Percentiles rank a stretch among this genome's conserved stretches.
Evolutionary conservation across 2,797 vertebrate species (phyloP).

Genomic region (Taenioides sp.): DNA sequence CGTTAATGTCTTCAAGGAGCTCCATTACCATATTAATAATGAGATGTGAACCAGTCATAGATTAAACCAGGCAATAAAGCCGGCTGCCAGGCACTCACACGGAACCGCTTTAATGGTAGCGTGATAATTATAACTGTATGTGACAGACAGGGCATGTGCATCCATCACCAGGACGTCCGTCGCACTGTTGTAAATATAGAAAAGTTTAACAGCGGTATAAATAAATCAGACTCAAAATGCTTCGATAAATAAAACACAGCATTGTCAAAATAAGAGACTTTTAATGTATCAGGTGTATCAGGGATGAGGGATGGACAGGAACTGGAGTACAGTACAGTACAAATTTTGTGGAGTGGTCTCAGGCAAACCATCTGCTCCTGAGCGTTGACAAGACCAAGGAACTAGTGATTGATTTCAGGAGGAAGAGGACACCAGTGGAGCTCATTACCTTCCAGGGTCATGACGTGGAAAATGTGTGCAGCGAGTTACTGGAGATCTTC

Average conservation of each 20-base stretch:
- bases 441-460: no score
- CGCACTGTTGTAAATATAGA: constrained; percentile 43
- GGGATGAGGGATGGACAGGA: no score
- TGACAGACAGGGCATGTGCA: constrained; percentile 64
- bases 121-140: constrained; percentile 68
- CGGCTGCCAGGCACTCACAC: constrained; percentile 71
- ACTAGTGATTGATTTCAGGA: no score
- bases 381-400: no score
- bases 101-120: constrained; percentile 68
- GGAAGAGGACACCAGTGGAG: no score
- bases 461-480: no score
- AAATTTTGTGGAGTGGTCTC: no score
- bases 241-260: neutral
- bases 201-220: constrained; percentile 35
- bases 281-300: no score
- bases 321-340: no score
- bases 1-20: constrained; percentile 75
- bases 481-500: no score
- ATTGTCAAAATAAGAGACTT: neutral
- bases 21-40: constrained; percentile 83
- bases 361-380: no score
- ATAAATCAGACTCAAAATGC: constrained; percentile 16
- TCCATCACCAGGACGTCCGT: constrained; percentile 35
- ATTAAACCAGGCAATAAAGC: constrained; percentile 76
- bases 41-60: constrained; percentile 74